Evolutionary conservation across 2,888 invertebrate genomes (phyloP).

Genomic region (Brachynemurus nebulosus): DNA sequence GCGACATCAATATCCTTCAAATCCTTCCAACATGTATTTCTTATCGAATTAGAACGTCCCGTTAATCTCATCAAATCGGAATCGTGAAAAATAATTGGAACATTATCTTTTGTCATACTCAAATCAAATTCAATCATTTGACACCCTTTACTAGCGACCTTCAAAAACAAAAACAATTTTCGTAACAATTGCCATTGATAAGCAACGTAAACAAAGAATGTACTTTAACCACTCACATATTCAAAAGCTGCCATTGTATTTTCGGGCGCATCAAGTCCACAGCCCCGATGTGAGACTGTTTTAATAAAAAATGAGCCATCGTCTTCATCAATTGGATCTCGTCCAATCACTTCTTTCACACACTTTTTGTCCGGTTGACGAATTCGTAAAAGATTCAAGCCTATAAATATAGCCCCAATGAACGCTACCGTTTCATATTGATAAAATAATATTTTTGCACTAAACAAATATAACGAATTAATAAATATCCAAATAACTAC

Average conservation of each 20-base stretch:
- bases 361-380: slow-evolving; percentile 31
- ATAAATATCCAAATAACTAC: slow-evolving; percentile 13
- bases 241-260: slow-evolving; percentile 62
- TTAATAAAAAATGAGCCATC: slow-evolving; percentile 37
- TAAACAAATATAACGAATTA: slow-evolving; percentile 24
- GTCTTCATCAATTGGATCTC: slow-evolving; percentile 37
- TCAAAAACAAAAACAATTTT: slow-evolving; percentile 20
- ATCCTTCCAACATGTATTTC: slow-evolving; percentile 45
- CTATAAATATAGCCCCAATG: slow-evolving; percentile 20
- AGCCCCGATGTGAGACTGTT: slow-evolving; percentile 62
- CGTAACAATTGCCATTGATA: background rate
- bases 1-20: slow-evolving; percentile 50
- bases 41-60: slow-evolving; percentile 37
- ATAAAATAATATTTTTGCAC: slow-evolving; percentile 24
- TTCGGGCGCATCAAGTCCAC: slow-evolving; percentile 64
- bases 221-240: slow-evolving; percentile 37
- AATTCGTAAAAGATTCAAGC: slow-evolving; percentile 36
- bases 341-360: slow-evolving; percentile 35
- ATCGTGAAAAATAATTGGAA: slow-evolving; percentile 67
- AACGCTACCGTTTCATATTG: slow-evolving; percentile 26
- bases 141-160: slow-evolving; percentile 60
- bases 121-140: slow-evolving; percentile 67
- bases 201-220: background rate
- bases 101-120: slow-evolving; percentile 54
- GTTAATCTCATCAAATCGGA: slow-evolving; percentile 51